Evolutionary conservation across 1,140 invertebrate genomes (phyloP).

Genomic region (Zaprionus ornatus): DNA sequence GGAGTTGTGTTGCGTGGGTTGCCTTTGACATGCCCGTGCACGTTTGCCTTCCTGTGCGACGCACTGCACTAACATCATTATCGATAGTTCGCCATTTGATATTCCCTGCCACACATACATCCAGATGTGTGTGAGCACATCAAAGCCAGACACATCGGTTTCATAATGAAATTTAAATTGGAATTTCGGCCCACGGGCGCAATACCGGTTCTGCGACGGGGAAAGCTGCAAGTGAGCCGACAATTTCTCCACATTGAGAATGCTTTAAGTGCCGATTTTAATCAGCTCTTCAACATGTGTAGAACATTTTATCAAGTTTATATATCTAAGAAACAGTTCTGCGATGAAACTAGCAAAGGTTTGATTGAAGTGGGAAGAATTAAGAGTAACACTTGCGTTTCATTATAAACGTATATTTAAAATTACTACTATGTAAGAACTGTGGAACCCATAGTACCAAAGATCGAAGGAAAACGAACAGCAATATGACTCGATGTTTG

Average conservation of each 20-base stretch:
- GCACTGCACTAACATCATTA: constrained; percentile 62
- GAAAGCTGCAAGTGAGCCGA: neutral
- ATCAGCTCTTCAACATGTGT: neutral
- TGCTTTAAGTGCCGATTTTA: neutral
- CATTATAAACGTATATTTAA: too few relatives aligned
- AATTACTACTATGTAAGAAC: too few relatives aligned
- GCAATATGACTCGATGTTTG: too few relatives aligned
- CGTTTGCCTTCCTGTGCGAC: constrained; percentile 51
- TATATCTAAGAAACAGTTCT: neutral
- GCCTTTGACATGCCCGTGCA: constrained; percentile 6
- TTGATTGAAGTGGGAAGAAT: neutral
- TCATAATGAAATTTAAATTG: constrained; percentile 62
- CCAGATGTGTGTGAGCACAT: constrained; percentile 38
- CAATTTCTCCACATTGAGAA: neutral
- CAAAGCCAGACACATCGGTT: constrained; percentile 54
- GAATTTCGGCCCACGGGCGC: constrained; percentile 22
- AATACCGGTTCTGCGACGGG: neutral
- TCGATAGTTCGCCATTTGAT: constrained; percentile 78
- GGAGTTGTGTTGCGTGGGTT: neutral
- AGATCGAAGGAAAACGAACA: neutral
- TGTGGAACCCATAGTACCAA: too few relatives aligned
- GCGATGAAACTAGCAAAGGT: too few relatives aligned
- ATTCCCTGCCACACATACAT: constrained; percentile 42
- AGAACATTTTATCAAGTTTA: neutral
- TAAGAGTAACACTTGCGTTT: neutral